Percentiles rank a stretch among this genome's conserved stretches.
phyloP scores from a whole-genome alignment of 2,888 invertebrate genomes.

The Pogonocherus hispidulus region DNA sequence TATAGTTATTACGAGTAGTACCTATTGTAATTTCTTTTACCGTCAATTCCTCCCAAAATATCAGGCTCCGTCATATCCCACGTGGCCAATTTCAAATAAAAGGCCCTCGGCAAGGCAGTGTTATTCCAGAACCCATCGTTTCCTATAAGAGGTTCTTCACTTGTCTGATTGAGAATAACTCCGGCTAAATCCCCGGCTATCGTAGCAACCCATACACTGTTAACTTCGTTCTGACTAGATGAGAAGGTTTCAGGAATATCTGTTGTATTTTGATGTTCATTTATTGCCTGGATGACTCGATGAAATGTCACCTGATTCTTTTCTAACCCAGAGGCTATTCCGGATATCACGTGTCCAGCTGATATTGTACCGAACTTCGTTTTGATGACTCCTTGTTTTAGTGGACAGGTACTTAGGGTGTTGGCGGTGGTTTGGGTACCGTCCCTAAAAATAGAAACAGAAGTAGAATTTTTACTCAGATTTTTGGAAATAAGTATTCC shows the following conservation, averaged over 20 bases:
- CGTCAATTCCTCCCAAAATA: slow-evolving; percentile 79
- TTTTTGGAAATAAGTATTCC: no score
- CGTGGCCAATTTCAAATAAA: slow-evolving; percentile 71
- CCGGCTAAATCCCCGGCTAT: slow-evolving; percentile 77
- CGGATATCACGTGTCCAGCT: slow-evolving; percentile 73
- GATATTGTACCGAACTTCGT: slow-evolving; percentile 76
- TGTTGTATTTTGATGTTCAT: slow-evolving; percentile 50
- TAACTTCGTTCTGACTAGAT: slow-evolving; percentile 51
- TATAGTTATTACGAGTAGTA: no score
- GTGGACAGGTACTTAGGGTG: slow-evolving; percentile 70
- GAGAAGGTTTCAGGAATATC: slow-evolving; percentile 33
- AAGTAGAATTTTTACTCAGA: no score
- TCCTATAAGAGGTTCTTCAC: slow-evolving; percentile 69
- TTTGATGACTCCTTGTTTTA: slow-evolving; percentile 77
- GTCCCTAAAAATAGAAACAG: slow-evolving; percentile 27
- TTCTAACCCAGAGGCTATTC: slow-evolving; percentile 75
- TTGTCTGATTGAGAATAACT: slow-evolving; percentile 76
- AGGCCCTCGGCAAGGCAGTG: slow-evolving; percentile 72
- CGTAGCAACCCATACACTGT: slow-evolving; percentile 76
- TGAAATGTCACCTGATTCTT: slow-evolving; percentile 71
- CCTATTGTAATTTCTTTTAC: no score
- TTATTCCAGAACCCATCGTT: slow-evolving; percentile 78
- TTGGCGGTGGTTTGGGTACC: slow-evolving; percentile 10
- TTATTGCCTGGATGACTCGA: slow-evolving; percentile 67
- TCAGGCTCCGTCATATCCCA: slow-evolving; percentile 80